These are phyloP conservation scores for Eumacrocentrus americanus DNA, from an alignment of 2,888 invertebrate species.

Conservation along the genomic window DNA sequence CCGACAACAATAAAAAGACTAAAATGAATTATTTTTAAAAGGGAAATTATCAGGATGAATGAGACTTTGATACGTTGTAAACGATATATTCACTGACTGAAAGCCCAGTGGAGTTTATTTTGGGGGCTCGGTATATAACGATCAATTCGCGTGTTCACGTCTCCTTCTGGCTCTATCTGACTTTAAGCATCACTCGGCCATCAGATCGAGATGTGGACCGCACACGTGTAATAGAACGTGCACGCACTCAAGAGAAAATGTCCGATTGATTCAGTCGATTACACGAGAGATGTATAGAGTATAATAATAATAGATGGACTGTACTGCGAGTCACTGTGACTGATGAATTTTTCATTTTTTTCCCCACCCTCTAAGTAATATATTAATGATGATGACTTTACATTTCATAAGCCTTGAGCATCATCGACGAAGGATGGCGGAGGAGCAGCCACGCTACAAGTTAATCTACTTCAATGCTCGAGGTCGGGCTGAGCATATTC, in stretches of 20 bases:
- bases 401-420: not conserved
- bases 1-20: too few relatives aligned
- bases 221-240: not conserved
- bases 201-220: not conserved
- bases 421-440: too few relatives aligned
- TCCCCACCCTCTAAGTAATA: not conserved
- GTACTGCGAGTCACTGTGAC: not conserved
- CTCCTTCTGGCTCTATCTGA: slow-evolving; percentile 27
- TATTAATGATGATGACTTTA: not conserved
- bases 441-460: slow-evolving; percentile 60
- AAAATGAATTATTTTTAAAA: too few relatives aligned
- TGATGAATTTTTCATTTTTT: not conserved
- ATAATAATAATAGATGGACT: not conserved
- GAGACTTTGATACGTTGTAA: too few relatives aligned
- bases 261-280: not conserved
- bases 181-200: slow-evolving; percentile 21
- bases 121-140: slow-evolving; percentile 29
- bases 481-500: slow-evolving; percentile 66
- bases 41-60: too few relatives aligned
- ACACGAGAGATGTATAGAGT: not conserved
- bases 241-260: not conserved
- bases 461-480: slow-evolving; percentile 67
- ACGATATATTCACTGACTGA: slow-evolving; percentile 1
- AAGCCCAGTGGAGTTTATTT: slow-evolving; percentile 24
- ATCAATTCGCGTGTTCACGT: slow-evolving; percentile 35